These are phyloP conservation scores for Marisa cornuarietis DNA, from an alignment of 1,140 invertebrate species.

Conservation along the genomic window DNA sequence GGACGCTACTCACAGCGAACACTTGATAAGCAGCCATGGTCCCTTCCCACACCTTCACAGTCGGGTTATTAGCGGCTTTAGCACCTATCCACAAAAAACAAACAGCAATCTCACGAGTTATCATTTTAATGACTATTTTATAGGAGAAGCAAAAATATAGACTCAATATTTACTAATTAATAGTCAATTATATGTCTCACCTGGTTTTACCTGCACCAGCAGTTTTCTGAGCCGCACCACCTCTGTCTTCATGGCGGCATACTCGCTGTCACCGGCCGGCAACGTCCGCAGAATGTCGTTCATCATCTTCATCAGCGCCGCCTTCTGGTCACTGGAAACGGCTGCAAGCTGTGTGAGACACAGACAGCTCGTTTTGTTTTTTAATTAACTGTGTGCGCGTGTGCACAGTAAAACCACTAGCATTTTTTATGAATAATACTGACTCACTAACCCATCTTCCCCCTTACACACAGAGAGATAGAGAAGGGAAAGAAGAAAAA, in stretches of 20 bases:
- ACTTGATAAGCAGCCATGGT: slow-evolving; percentile 38
- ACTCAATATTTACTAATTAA: too few relatives aligned
- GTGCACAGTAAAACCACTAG: too few relatives aligned
- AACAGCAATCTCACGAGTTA: too few relatives aligned
- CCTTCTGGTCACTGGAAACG: slow-evolving; percentile 51
- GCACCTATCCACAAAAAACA: slow-evolving; percentile 27
- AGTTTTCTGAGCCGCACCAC: slow-evolving; percentile 52
- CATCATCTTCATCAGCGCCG: slow-evolving; percentile 51
- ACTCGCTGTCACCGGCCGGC: slow-evolving; percentile 42
- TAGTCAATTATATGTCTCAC: slow-evolving; percentile 19
- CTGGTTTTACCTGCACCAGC: slow-evolving; percentile 54
- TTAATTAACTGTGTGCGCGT: too few relatives aligned
- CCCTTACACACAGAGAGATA: neutral
- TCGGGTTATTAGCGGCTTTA: slow-evolving; percentile 43
- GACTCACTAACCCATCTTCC: neutral
- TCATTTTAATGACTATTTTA: too few relatives aligned
- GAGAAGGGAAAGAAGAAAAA: neutral
- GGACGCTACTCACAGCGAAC: slow-evolving; percentile 39
- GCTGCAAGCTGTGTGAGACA: slow-evolving; percentile 39
- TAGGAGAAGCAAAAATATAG: too few relatives aligned
- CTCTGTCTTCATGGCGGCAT: slow-evolving; percentile 37
- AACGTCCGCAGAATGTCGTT: slow-evolving; percentile 53
- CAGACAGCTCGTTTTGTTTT: too few relatives aligned
- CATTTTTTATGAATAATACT: too few relatives aligned
- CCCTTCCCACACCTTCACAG: slow-evolving; percentile 47